These are phyloP conservation scores for Lycaena phlaeas DNA, from an alignment of 2,888 invertebrate genomes.

Conservation along the genomic window DNA sequence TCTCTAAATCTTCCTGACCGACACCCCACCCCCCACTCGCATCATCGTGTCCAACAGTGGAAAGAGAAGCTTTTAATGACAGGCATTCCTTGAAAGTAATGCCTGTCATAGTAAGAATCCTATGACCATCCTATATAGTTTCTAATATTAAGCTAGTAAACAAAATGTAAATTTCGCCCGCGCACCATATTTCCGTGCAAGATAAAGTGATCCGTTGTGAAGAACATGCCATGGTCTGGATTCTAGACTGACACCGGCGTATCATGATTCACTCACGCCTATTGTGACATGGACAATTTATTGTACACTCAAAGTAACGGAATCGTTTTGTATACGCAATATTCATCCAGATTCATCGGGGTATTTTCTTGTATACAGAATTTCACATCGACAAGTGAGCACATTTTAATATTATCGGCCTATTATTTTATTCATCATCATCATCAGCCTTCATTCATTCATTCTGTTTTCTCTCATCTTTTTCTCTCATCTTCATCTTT, in stretches of 20 bases:
- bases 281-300: slow-evolving; percentile 3
- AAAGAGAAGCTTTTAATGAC: no score
- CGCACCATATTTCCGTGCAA: background rate
- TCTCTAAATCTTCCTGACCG: no score
- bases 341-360: background rate
- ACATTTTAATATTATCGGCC: background rate
- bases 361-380: background rate
- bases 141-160: no score
- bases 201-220: slow-evolving; percentile 1
- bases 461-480: background rate
- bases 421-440: no score
- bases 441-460: no score
- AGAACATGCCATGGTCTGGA: background rate
- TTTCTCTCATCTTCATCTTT: no score
- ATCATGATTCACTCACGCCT: slow-evolving; percentile 4
- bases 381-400: background rate
- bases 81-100: no score
- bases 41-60: no score
- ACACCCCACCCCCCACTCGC: no score
- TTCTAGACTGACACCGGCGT: background rate
- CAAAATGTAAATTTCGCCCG: background rate
- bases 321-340: background rate
- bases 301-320: slow-evolving; percentile 1
- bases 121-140: no score
- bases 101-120: no score